These are phyloP conservation scores for Nemoura dubitans DNA, from an alignment of 2,888 invertebrate genomes.

Conservation along the genomic window DNA sequence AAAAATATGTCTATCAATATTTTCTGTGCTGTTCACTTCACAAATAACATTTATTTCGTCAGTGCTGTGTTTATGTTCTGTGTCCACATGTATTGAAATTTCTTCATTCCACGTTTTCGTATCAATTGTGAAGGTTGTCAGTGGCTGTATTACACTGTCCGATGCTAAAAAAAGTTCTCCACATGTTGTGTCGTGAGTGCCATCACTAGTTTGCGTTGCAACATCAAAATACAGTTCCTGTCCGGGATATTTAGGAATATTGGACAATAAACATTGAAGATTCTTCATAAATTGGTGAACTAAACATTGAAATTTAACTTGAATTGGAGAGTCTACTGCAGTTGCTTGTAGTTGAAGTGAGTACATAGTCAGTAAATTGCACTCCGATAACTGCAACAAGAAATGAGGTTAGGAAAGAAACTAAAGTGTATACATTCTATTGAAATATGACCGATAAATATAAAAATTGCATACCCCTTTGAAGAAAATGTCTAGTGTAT, in stretches of 20 bases:
- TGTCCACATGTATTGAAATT: background rate
- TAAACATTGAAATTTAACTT: constrained; percentile 47
- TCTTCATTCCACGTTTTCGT: constrained; percentile 37
- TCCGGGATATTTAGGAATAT: constrained; percentile 39
- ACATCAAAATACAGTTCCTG: constrained; percentile 36
- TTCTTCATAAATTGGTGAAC: constrained; percentile 48
- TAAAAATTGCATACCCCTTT: constrained; percentile 42
- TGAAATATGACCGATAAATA: constrained; percentile 22
- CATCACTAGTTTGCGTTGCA: constrained; percentile 35
- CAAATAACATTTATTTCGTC: constrained; percentile 42
- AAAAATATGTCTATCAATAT: constrained; percentile 41
- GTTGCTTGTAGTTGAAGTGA: constrained; percentile 50
- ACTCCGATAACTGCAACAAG: constrained; percentile 50
- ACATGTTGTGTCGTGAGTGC: background rate
- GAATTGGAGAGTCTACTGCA: constrained; percentile 48
- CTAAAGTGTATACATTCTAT: too few species aligned
- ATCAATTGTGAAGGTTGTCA: background rate
- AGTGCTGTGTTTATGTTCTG: background rate
- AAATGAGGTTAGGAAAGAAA: background rate
- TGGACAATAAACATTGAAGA: constrained; percentile 42
- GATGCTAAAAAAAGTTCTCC: background rate
- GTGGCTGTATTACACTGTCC: background rate
- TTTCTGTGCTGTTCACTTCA: constrained; percentile 41
- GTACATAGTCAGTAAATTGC: constrained; percentile 49
- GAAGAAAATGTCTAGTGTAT: constrained; percentile 46